Conservation (phyloP, 2,113 vertebrate genomes). For the Mobula hypostoma region DNA sequence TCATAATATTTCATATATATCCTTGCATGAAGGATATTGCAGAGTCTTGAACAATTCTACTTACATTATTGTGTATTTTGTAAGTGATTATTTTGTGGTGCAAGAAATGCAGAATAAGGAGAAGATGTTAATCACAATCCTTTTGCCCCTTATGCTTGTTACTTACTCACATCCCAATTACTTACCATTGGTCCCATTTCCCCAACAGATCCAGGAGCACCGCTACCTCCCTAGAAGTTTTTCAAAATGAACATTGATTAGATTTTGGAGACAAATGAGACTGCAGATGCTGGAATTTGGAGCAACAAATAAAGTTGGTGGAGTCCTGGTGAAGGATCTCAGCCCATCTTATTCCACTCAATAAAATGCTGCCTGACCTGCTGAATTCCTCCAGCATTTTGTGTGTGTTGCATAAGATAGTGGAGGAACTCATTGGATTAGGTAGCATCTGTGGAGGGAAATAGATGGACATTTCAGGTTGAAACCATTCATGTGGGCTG, state of each 20-base stretch:
- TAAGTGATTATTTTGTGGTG: background rate
- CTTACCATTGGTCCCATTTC: constrained; percentile 60
- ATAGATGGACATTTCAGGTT: too few species aligned
- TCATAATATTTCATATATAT: background rate
- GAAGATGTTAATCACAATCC: background rate
- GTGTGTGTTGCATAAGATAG: too few species aligned
- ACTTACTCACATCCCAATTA: background rate
- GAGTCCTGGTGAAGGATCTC: too few species aligned
- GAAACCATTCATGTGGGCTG: too few species aligned
- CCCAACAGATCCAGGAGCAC: constrained; percentile 59
- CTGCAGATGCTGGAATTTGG: too few species aligned
- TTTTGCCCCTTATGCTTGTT: background rate
- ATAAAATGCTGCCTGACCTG: too few species aligned
- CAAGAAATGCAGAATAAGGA: background rate
- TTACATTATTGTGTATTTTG: background rate
- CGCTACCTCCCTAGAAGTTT: constrained; percentile 63
- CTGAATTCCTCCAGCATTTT: too few species aligned
- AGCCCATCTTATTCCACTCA: too few species aligned
- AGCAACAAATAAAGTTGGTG: too few species aligned
- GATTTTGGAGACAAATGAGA: background rate
- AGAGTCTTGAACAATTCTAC: background rate
- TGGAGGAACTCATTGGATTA: too few species aligned
- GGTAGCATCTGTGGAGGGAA: too few species aligned
- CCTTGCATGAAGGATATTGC: background rate
- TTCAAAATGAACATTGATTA: constrained; percentile 37